Percentiles rank a stretch among this genome's conserved stretches.
Evolutionary conservation across 2,113 vertebrate species (phyloP).

Genomic region (Varanus komodoensis): DNA sequence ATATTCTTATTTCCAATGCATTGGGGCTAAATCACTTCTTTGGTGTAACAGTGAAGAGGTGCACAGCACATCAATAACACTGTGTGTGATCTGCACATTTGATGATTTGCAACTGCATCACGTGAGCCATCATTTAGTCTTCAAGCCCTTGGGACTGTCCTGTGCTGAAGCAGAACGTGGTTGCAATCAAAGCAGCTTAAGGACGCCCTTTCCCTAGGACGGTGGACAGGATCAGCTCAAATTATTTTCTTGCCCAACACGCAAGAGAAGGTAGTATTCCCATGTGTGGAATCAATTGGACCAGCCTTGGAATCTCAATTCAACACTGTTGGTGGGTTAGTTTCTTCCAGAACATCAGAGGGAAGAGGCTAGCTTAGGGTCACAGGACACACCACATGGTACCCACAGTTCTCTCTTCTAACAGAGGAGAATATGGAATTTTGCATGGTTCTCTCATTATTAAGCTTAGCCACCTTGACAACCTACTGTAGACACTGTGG

Average conservation of each 20-base stretch:
- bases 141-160: not conserved
- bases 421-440: not conserved
- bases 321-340: not conserved
- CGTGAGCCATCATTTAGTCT: not conserved
- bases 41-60: not conserved
- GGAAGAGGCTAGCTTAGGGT: not conserved
- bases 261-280: not conserved
- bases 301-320: not conserved
- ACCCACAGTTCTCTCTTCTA: not conserved
- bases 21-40: not conserved
- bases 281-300: not conserved
- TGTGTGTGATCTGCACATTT: not conserved
- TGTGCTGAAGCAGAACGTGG: not conserved
- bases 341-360: too few relatives aligned
- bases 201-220: not conserved
- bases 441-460: not conserved
- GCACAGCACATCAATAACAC: not conserved
- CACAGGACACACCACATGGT: not conserved
- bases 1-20: slow-evolving; percentile 26
- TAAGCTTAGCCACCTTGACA: not conserved
- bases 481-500: not conserved
- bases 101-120: not conserved
- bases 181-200: not conserved
- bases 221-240: not conserved
- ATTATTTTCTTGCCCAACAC: not conserved